Evolutionary conservation across 1,140 invertebrate genomes (phyloP), one percentile per base, ranked within the genome.

Genomic region (Chrysomallon squamiferum): DNA sequence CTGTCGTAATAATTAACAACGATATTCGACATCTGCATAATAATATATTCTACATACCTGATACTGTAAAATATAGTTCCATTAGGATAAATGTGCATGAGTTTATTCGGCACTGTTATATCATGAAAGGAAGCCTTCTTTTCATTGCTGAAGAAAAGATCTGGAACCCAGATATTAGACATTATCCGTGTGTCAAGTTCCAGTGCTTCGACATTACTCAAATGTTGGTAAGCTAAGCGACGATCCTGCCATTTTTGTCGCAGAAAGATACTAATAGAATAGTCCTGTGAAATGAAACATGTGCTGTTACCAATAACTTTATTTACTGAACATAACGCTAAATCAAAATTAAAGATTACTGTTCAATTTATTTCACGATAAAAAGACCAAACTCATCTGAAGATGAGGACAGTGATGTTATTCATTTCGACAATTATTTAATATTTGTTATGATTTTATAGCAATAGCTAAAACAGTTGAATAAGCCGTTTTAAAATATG

Each of bases 171-270:
- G 59, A 91, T 88, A 49, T 85, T 83, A 68, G 88, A 54, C 97
- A 80, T 93, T 93, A 87, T 95, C 94, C 83, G 95, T 88, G 67
- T 94, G 95, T 86, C 96, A 11, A 81, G 64, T 59, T 79, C 75
- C 3, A 81, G 49, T 0, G 69, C 56, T 25, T 45, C 38, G 13
- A 76, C 43, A 9, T 69, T 63, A 1, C 68, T 59, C 2, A 76
- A 35, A 25, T 45, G 43, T 2, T 50, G 50, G 47, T 77, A 78
- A 9, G 29, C 25, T 11, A 81, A 66, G 30, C 79, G 62, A 38
- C 59, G 59, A 27, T 79, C 79, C 9, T 65, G 58, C 79, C 79
- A 81, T 27, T 33, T 66, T 64, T 81, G 79, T 35, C 76, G 61
- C 20, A 81, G 59, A 52, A 79, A 76, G 27, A 79, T 67, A 11